These are phyloP conservation scores for Drosophila mayaguana DNA, from an alignment of 2,888 invertebrate species.

Conservation along the genomic window DNA sequence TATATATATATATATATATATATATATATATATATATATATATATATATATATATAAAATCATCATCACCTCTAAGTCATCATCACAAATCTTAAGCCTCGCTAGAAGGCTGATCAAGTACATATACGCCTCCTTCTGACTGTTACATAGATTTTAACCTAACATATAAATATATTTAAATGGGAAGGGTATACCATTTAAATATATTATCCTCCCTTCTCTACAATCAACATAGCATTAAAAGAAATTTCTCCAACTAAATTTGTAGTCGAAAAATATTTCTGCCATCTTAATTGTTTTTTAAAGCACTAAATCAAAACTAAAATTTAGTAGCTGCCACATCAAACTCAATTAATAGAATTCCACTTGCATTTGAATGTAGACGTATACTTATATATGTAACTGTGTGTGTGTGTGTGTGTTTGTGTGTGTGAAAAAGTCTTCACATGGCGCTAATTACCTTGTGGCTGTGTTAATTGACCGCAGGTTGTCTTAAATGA, in stretches of 20 bases:
- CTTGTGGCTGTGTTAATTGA: constrained; percentile 4
- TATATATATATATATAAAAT: too few species aligned
- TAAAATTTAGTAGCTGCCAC: neutral
- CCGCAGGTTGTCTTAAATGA: constrained; percentile 6
- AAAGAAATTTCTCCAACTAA: neutral
- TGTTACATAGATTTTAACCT: too few species aligned
- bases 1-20: too few species aligned
- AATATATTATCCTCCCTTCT: too few species aligned
- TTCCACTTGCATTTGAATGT: neutral
- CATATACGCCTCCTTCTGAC: too few species aligned
- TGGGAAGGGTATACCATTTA: too few species aligned
- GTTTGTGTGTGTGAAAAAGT: neutral
- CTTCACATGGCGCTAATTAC: constrained; percentile 2
- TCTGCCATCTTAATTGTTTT: neutral
- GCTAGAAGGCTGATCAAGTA: too few species aligned
- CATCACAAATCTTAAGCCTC: too few species aligned
- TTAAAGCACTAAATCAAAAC: neutral
- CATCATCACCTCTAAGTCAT: too few species aligned
- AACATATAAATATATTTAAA: too few species aligned
- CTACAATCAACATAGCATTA: too few species aligned
- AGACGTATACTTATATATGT: neutral
- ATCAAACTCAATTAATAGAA: neutral
- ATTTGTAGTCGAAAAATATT: neutral
- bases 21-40: too few species aligned
- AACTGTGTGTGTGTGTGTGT: neutral